phyloP scores from a whole-genome alignment of 2,888 invertebrate species.

The Beris morrisii region DNA sequence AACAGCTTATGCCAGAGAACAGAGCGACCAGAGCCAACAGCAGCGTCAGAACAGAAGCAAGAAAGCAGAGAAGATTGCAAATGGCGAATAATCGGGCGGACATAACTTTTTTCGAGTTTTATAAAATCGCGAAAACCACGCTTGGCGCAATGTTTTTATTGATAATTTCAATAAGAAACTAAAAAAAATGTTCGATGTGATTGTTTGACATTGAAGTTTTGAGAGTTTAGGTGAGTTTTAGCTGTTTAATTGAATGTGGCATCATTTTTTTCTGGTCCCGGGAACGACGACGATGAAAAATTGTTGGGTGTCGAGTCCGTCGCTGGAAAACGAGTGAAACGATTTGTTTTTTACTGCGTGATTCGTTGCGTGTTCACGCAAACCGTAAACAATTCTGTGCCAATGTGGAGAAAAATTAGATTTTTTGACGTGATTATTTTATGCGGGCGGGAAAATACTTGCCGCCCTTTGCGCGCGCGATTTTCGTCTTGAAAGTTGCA shows the following conservation, averaged over 20 bases:
- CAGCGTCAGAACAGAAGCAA: conserved; percentile 4
- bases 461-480: conserved; percentile 30
- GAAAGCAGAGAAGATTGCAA: conserved; percentile 43
- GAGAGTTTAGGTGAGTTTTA: conserved; percentile 44
- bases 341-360: not conserved
- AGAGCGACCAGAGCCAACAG: not conserved
- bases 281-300: not conserved
- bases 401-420: too few species aligned
- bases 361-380: not conserved
- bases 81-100: conserved; percentile 47
- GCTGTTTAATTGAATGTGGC: conserved; percentile 19
- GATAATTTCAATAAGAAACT: conserved; percentile 44
- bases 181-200: conserved; percentile 43
- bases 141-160: conserved; percentile 45
- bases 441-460: not conserved
- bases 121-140: conserved; percentile 43
- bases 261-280: conserved; percentile 3
- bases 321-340: conserved; percentile 4
- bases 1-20: not conserved
- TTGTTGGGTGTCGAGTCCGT: not conserved
- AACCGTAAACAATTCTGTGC: not conserved
- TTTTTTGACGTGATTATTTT: not conserved
- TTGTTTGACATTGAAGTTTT: conserved; percentile 43
- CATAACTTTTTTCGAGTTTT: conserved; percentile 44
- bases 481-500: not conserved